These are phyloP conservation scores for Protomyctophum bolini DNA, from an alignment of 2,113 vertebrate species.

Conservation along the genomic window DNA sequence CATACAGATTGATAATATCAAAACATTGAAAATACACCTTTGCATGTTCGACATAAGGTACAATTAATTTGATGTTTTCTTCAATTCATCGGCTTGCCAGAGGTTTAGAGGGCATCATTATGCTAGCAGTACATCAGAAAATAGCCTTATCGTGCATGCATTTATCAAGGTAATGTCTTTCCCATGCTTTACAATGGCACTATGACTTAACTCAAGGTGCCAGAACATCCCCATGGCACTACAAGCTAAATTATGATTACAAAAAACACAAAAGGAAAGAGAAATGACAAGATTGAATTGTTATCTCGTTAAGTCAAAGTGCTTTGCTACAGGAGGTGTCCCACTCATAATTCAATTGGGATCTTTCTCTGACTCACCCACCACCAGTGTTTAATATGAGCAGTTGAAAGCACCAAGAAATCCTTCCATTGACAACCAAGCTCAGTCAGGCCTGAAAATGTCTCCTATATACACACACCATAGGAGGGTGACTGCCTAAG, in stretches of 20 bases:
- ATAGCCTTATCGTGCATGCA: not conserved
- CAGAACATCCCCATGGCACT: not conserved
- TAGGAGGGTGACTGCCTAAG: not conserved
- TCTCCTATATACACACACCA: not conserved
- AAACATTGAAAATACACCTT: not conserved
- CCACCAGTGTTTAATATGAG: not conserved
- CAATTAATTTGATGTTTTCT: not conserved
- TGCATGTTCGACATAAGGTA: too few relatives aligned
- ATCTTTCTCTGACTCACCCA: not conserved
- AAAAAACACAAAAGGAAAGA: too few relatives aligned
- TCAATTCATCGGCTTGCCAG: not conserved
- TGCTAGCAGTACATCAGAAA: not conserved
- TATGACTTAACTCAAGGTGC: not conserved
- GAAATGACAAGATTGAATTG: too few relatives aligned
- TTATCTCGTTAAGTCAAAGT: too few relatives aligned
- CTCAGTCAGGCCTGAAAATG: slow-evolving; percentile 5
- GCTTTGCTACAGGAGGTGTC: too few relatives aligned
- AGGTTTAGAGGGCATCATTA: not conserved
- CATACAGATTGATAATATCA: not conserved
- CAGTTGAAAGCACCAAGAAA: not conserved
- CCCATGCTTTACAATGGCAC: not conserved
- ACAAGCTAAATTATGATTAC: too few relatives aligned
- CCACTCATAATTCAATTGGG: too few relatives aligned
- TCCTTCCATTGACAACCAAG: not conserved
- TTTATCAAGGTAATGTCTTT: not conserved